Evolutionary conservation across 2,888 invertebrate species (phyloP).

Genomic region (Vannuccia rotundouncinata): DNA sequence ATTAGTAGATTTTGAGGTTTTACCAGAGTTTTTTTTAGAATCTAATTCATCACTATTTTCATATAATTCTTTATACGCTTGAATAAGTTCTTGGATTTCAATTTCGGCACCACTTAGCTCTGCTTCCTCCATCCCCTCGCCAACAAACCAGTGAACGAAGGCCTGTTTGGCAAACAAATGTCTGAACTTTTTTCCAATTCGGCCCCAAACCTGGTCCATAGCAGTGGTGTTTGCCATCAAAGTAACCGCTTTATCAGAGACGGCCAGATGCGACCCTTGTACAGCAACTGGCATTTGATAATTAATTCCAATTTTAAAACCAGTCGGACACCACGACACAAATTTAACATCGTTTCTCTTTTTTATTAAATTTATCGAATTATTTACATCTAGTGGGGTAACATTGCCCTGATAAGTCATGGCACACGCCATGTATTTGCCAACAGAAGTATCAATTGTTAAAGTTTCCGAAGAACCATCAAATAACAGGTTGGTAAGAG

Average conservation of each 20-base stretch:
- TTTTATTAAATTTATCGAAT: conserved; percentile 20
- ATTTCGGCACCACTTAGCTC: conserved; percentile 61
- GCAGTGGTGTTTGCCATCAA: conserved; percentile 79
- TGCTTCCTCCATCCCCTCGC: conserved; percentile 44
- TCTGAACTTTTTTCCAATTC: conserved; percentile 44
- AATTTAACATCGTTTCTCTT: conserved; percentile 32
- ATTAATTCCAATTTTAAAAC: conserved; percentile 65
- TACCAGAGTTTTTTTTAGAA: no score
- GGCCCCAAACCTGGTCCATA: conserved; percentile 42
- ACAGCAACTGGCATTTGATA: conserved; percentile 62
- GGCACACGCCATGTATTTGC: conserved; percentile 39
- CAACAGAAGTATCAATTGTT: conserved; percentile 59
- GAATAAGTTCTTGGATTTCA: conserved; percentile 63
- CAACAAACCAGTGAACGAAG: conserved; percentile 44
- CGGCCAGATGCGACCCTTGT: conserved; percentile 56
- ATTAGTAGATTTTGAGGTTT: no score
- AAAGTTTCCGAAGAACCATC: conserved; percentile 79
- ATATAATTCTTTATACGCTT: no score
- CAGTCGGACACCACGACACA: conserved; percentile 39
- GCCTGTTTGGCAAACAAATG: conserved; percentile 43
- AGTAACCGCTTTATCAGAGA: conserved; percentile 67
- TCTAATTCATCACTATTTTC: no score
- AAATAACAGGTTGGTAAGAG: conserved; percentile 83
- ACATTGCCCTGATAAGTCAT: conserved; percentile 42
- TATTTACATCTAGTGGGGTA: conserved; percentile 43